Evolutionary conservation across 2,888 invertebrate species (phyloP).

Genomic region (Lasius platythorax): DNA sequence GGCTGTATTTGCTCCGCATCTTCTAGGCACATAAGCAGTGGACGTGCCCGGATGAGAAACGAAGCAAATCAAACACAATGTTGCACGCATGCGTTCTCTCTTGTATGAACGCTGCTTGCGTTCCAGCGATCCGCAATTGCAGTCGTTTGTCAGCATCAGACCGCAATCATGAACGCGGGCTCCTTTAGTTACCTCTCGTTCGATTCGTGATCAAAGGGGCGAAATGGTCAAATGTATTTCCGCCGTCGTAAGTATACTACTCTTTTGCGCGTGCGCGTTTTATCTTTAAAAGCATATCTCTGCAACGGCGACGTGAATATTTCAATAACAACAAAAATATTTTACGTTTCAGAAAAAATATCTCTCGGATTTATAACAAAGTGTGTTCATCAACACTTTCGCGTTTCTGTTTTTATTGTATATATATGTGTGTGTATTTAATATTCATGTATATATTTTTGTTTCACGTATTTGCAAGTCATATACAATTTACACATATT

Average conservation of each 20-base stretch:
- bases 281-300: not conserved
- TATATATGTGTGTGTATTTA: not conserved
- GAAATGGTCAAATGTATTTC: not conserved
- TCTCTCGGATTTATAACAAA: conserved; percentile 10
- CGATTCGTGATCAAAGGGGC: conserved; percentile 27
- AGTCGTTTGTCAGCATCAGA: conserved; percentile 52
- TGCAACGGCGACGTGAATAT: not conserved
- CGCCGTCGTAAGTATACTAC: not conserved
- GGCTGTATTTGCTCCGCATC: conserved; percentile 46
- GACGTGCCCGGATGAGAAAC: conserved; percentile 50
- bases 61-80: conserved; percentile 44
- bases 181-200: conserved; percentile 29
- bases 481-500: not conserved
- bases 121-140: conserved; percentile 42
- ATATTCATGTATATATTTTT: not conserved
- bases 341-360: not conserved
- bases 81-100: conserved; percentile 17
- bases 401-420: not conserved
- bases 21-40: conserved; percentile 44
- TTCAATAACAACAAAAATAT: not conserved
- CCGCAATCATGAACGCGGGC: conserved; percentile 27
- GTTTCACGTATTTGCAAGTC: not conserved
- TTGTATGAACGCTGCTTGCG: conserved; percentile 15
- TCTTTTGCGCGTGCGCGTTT: not conserved
- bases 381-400: not conserved